Evolutionary conservation across 2,113 vertebrate genomes (phyloP).

Genomic region (Edolisoma coerulescens): DNA sequence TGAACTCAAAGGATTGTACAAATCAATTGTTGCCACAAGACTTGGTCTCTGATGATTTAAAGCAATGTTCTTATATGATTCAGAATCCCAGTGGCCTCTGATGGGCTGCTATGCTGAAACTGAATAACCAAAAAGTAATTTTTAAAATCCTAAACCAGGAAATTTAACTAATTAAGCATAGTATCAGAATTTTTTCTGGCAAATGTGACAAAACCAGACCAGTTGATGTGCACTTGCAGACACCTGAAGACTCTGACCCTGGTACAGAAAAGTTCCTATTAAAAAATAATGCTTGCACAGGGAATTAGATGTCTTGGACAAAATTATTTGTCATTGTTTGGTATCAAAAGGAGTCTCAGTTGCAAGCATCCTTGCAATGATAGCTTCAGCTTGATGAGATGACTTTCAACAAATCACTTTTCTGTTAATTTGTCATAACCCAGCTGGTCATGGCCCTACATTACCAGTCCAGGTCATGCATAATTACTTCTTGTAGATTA

Average conservation of each 20-base stretch:
- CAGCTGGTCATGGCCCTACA: not conserved
- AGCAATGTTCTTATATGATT: not conserved
- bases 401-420: not conserved
- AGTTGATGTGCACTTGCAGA: not conserved
- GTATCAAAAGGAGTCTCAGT: not conserved
- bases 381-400: not conserved
- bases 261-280: not conserved
- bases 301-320: not conserved
- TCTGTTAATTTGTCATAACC: not conserved
- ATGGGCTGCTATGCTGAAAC: not conserved
- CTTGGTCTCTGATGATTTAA: not conserved
- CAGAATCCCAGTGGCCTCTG: not conserved
- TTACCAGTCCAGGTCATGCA: not conserved
- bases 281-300: not conserved
- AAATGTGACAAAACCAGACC: not conserved
- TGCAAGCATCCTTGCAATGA: not conserved
- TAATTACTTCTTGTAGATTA: not conserved
- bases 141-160: not conserved
- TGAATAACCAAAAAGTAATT: not conserved
- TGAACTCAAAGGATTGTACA: not conserved
- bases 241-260: not conserved
- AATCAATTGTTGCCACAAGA: not conserved
- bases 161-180: not conserved
- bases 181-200: not conserved
- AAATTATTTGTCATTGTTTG: not conserved